phyloP scores from a whole-genome alignment of 1,140 invertebrate genomes.

The Diprion similis region DNA sequence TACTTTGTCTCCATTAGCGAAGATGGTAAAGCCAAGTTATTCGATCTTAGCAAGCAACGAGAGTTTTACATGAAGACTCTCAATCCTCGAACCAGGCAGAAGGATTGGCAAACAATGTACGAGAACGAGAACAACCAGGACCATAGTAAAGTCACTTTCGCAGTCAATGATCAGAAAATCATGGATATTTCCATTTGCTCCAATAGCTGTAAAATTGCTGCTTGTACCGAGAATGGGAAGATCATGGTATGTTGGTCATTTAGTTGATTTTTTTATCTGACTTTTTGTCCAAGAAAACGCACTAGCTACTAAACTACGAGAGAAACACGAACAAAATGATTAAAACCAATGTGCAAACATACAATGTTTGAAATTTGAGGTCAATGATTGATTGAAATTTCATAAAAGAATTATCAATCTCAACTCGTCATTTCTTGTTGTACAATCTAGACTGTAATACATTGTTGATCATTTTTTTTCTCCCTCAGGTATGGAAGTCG shows the following conservation, averaged over 20 bases:
- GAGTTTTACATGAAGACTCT: constrained; percentile 20
- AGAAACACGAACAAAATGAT: too few species aligned
- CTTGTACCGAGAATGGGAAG: constrained; percentile 44
- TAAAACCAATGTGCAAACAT: too few species aligned
- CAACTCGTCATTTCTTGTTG: too few species aligned
- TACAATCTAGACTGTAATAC: too few species aligned
- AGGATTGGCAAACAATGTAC: constrained; percentile 44
- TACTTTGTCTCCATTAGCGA: constrained; percentile 51
- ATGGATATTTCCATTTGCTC: constrained; percentile 47
- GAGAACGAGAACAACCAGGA: constrained; percentile 33
- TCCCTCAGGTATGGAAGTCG: constrained; percentile 45
- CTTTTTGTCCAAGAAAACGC: not conserved
- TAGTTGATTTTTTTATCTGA: constrained; percentile 8
- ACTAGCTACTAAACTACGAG: not conserved
- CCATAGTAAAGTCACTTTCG: constrained; percentile 44
- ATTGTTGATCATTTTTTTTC: constrained; percentile 10
- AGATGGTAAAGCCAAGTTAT: constrained; percentile 50
- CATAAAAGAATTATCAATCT: too few species aligned
- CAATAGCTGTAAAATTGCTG: constrained; percentile 43
- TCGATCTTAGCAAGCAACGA: constrained; percentile 37
- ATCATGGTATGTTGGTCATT: constrained; percentile 38
- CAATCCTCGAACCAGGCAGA: constrained; percentile 50
- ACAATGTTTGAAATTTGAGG: too few species aligned
- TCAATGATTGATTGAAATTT: too few species aligned
- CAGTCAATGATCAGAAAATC: constrained; percentile 37